Evolutionary conservation across 2,797 vertebrate genomes (phyloP).

Genomic region (Syndactyla subalaris): DNA sequence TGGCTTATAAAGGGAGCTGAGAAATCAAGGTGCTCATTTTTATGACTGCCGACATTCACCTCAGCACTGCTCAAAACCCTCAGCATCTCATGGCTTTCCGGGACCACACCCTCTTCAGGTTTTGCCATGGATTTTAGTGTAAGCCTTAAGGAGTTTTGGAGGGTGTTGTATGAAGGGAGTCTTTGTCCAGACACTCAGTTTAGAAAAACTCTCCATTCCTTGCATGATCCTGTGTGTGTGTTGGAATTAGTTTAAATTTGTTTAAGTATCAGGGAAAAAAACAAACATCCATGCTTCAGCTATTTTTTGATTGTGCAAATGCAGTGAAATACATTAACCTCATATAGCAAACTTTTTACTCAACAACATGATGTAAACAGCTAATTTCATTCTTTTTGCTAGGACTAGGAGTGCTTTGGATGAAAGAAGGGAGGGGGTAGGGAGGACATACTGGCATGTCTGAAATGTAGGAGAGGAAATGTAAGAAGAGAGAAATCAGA

Average conservation of each 20-base stretch:
- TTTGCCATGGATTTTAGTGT: neutral
- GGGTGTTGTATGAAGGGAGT: fast-evolving
- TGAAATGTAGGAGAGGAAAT: constrained; percentile 64
- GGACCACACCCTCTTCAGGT: neutral
- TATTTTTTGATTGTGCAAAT: neutral
- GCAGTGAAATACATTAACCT: neutral
- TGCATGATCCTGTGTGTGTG: neutral
- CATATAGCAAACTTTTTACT: constrained; percentile 18
- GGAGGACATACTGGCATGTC: constrained; percentile 20
- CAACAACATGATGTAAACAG: neutral
- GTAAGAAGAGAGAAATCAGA: constrained; percentile 52
- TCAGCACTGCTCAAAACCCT: neutral
- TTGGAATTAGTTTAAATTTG: neutral
- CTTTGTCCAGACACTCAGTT: neutral
- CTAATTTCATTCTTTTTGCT: constrained; percentile 40
- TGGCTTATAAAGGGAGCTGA: neutral
- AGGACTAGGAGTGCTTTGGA: constrained; percentile 16
- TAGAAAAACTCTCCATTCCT: neutral
- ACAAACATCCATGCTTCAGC: neutral
- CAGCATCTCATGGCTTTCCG: neutral
- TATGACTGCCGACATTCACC: neutral
- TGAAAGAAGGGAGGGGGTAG: neutral
- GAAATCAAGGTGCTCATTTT: neutral
- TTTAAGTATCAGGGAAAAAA: neutral
- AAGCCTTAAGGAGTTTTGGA: neutral